These are phyloP conservation scores for Operophtera brumata DNA, from an alignment of 2,888 invertebrate genomes.

Conservation along the genomic window DNA sequence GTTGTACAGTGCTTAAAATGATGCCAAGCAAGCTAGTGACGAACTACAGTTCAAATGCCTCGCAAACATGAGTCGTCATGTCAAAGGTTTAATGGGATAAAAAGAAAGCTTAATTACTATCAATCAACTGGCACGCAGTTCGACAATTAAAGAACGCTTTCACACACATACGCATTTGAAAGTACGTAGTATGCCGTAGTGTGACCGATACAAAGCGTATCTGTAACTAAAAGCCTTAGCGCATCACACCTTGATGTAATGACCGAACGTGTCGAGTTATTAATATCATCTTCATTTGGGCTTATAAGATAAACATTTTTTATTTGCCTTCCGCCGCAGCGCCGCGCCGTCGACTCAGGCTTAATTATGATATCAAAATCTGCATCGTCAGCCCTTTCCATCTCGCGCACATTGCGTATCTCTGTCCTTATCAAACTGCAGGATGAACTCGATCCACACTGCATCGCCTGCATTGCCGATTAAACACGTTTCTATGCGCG, in stretches of 20 bases:
- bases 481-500: conserved; percentile 79
- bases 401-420: conserved; percentile 46
- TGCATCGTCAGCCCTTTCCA: conserved; percentile 58
- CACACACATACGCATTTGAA: conserved; percentile 40
- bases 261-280: conserved; percentile 61
- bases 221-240: conserved; percentile 39
- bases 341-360: conserved; percentile 41
- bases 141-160: conserved; percentile 38
- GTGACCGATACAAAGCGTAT: conserved; percentile 39
- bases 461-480: conserved; percentile 66
- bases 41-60: not conserved
- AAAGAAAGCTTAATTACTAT: conserved; percentile 33
- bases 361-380: conserved; percentile 79
- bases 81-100: conserved; percentile 29
- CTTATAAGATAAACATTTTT: conserved; percentile 71
- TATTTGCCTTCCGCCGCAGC: conserved; percentile 51
- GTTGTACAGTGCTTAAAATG: too few species aligned
- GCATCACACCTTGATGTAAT: conserved; percentile 54
- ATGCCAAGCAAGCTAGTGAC: not conserved
- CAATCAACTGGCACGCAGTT: conserved; percentile 30
- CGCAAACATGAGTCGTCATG: conserved; percentile 15
- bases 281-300: conserved; percentile 65
- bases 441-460: conserved; percentile 52
- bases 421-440: conserved; percentile 56
- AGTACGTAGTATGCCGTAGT: conserved; percentile 34